These are phyloP conservation scores for Eupithecia subfuscata DNA, from an alignment of 2,888 invertebrate genomes.

Conservation along the genomic window DNA sequence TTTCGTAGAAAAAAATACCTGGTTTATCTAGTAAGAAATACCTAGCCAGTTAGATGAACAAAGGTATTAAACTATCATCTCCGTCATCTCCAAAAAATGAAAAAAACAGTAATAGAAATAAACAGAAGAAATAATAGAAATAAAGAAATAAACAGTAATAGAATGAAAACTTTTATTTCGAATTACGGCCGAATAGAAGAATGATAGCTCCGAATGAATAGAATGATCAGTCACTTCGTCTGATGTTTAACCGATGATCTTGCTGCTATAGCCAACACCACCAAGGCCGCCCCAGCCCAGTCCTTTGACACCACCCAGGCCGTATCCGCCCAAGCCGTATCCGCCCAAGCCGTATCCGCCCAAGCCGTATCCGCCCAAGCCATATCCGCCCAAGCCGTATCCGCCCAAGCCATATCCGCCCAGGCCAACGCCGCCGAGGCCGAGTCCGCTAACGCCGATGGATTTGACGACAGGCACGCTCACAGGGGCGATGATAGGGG, in stretches of 20 bases:
- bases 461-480: constrained; percentile 54
- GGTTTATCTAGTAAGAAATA: too few relatives aligned
- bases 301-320: constrained; percentile 41
- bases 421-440: constrained; percentile 36
- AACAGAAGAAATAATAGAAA: constrained; percentile 22
- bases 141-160: constrained; percentile 18
- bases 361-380: too few relatives aligned
- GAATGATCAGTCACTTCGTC: constrained; percentile 45
- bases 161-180: constrained; percentile 36
- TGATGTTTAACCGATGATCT: constrained; percentile 35
- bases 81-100: constrained; percentile 3
- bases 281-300: constrained; percentile 45
- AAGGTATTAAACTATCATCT: not conserved
- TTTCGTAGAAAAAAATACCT: too few relatives aligned
- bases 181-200: constrained; percentile 46
- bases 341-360: constrained; percentile 40
- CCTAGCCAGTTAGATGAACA: too few relatives aligned
- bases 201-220: constrained; percentile 17
- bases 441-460: constrained; percentile 40
- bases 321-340: constrained; percentile 43
- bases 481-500: constrained; percentile 57
- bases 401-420: constrained; percentile 44
- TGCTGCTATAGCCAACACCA: constrained; percentile 39
- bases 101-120: constrained; percentile 21
- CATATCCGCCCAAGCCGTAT: constrained; percentile 35